Evolutionary conservation across 2,113 vertebrate genomes (phyloP), one percentile per base, ranked within the genome.

Genomic region (Beaufortia kweichowensis): DNA sequence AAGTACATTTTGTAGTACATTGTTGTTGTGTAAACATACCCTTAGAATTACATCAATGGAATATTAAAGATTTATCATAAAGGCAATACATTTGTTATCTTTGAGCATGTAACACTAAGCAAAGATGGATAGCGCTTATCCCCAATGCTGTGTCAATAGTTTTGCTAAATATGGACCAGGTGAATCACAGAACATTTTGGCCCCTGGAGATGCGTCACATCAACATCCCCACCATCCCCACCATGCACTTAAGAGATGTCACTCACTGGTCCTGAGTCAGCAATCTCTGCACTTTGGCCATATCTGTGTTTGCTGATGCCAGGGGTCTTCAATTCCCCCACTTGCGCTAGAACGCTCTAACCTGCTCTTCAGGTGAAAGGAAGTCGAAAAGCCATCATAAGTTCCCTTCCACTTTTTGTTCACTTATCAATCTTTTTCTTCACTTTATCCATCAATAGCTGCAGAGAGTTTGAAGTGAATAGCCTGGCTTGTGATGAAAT

Each of bases 181-280:
- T 65, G 48, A 9, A 6, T 73, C 62, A 60, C 53, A 56, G 14
- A 66, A 65, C 70, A 79, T 26, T 53, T 74, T 33, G 53, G 7
- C n/a, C 69, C n/a, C 10, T 26, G 1, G 33, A 0, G 14, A 15
- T 1, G 3, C 2, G 9, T 46, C 33, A 46, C 29, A 74, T 33
- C 33, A 78, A 73, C 61, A 66, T 41, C 19, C 6, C 33, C 39
- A 10, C 17, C 53, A 15, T 28, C 31, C 46, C 26, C 60, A 2
- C 46, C 5, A 11, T 79, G 50, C 77, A 62, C 61, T 68, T 64
- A 76, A 63, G 57, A 50, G 41, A 53, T 75, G 82, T 77, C 70
- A 69, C 48, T 78, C 55, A 29, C 63, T 59, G 29, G 10, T n/a
- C 68, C 68, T 83, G 70, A 83, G 43, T 80, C 78, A 77, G 75